Evolutionary conservation across 2,797 vertebrate genomes (phyloP), one percentile per base, ranked within the genome.

Genomic region (Xyrichtys novacula): DNA sequence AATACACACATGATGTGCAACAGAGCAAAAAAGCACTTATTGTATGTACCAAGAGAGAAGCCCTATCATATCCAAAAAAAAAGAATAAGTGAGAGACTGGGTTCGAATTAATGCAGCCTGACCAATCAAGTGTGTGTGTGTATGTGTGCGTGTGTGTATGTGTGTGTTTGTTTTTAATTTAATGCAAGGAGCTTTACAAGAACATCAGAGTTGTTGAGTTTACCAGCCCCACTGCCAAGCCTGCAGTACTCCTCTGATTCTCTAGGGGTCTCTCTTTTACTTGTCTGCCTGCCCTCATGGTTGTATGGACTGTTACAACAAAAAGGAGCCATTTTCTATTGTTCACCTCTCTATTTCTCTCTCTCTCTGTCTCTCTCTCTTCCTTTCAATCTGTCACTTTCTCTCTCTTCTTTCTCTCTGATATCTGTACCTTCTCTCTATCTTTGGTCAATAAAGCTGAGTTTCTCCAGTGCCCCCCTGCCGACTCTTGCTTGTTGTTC

Each of bases 381-480:
- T 60, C 70, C 11, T 77, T 64, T 71, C 73, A 48, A 39, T 32
- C 36, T 72, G 36, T 44, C 47, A 29, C 46, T 32, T 22, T 1
- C 63, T 42, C 53, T 56, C 53, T 61, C 46, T 55, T 61, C 44
- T 62, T 68, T 34, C 62, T 56, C 63, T 62, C 82, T 79, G 65
- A 75, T 78, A 71, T 88, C 85, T 90, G 90, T 91, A 88, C 78
- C 71, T 64, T 85, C 78, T 85, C 75, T 87, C 86, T 79, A 78
- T 86, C 86, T 86, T 87, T 85, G 83, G 88, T 90, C 86, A 91
- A 92, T 92, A 92, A 92, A 92, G 87, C 89, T 88, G 86, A 90
- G 76, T 90, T 91, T 88, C 89, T 91, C 86, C 86, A 91, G 86
- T 89, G 83, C 84, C 85, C 84, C 68, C 83, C 85, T 91, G 87